Conservation (phyloP, 2,888 invertebrate species). For the Hydropsyche betteni region DNA sequence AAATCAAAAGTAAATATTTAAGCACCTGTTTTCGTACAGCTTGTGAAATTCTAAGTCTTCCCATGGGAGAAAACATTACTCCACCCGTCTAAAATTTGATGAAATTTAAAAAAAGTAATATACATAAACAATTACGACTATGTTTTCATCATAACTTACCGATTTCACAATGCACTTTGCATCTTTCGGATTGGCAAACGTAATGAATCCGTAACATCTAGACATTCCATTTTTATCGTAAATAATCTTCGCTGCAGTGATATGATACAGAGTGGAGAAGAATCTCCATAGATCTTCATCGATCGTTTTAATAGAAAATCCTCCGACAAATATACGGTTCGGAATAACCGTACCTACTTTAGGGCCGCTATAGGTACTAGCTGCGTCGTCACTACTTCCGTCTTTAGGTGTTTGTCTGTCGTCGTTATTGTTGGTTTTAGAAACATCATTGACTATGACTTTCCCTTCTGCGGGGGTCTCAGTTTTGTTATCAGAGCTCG, state of each 20-base stretch:
- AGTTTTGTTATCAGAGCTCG: constrained; percentile 62
- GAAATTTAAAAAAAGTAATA: constrained; percentile 4
- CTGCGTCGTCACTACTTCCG: constrained; percentile 61
- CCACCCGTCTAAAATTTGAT: constrained; percentile 62
- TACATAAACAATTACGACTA: neutral
- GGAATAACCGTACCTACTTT: constrained; percentile 88
- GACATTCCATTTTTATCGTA: constrained; percentile 94
- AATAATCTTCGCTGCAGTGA: constrained; percentile 93
- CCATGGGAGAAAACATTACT: constrained; percentile 66
- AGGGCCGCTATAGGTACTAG: constrained; percentile 64
- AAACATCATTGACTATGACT: constrained; percentile 19
- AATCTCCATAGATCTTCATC: constrained; percentile 91
- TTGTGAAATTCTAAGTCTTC: constrained; percentile 64
- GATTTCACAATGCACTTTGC: constrained; percentile 66
- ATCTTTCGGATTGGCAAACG: constrained; percentile 66
- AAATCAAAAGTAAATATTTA: neutral
- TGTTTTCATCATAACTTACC: constrained; percentile 55
- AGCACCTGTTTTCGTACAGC: constrained; percentile 66
- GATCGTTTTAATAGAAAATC: constrained; percentile 92
- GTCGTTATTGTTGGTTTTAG: constrained; percentile 31
- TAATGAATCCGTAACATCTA: constrained; percentile 90
- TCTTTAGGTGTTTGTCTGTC: constrained; percentile 42
- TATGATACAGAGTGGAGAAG: constrained; percentile 89
- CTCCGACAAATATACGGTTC: constrained; percentile 95
- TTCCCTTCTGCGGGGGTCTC: constrained; percentile 55